These are phyloP conservation scores for Carassius gibelio DNA, from an alignment of 2,113 vertebrate genomes.

Conservation along the genomic window DNA sequence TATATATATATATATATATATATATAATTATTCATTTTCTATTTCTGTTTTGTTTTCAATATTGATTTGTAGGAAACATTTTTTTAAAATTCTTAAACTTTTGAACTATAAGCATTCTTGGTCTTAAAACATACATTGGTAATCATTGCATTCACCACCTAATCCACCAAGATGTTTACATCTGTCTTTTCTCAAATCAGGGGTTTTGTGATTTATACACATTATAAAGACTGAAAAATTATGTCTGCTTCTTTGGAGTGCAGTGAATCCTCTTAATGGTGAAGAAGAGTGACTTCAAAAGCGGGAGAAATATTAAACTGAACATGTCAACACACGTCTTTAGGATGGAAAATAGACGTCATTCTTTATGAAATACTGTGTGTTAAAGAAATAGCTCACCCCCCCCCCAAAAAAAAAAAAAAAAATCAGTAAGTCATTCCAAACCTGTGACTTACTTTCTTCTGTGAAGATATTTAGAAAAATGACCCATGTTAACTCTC, in stretches of 20 bases:
- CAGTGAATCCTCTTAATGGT: neutral
- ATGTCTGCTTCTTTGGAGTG: neutral
- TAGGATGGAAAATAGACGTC: constrained; percentile 21
- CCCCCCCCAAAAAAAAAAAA: neutral
- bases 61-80: neutral
- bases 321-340: constrained; percentile 36
- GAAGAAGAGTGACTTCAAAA: neutral
- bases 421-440: neutral
- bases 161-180: no score
- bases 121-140: neutral
- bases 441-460: no score
- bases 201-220: neutral
- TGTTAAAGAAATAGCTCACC: neutral
- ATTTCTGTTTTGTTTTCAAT: no score
- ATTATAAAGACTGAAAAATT: neutral
- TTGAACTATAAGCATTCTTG: neutral
- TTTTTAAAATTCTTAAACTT: neutral
- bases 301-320: constrained; percentile 8
- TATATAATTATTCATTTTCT: no score
- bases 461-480: neutral
- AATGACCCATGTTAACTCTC: neutral
- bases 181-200: neutral
- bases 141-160: neutral
- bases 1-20: no score
- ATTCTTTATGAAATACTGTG: constrained; percentile 40